Percentiles rank a stretch among this genome's conserved stretches.
These are phyloP conservation scores for Pica pica DNA, from an alignment of 2,113 vertebrate species.

Conservation along the genomic window DNA sequence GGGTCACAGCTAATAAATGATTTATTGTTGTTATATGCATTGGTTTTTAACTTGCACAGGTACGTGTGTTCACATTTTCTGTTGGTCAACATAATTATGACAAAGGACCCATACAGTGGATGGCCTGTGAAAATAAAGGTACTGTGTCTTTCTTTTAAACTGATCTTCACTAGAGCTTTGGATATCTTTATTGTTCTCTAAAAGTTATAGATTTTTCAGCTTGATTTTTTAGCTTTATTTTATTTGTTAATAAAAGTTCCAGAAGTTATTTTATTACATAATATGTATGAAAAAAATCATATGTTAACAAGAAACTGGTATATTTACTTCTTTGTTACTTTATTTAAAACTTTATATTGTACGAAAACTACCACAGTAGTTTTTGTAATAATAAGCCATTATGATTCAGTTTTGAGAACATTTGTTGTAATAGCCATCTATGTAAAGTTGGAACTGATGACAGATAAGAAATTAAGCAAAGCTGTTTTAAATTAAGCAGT, in stretches of 20 bases:
- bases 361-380: not conserved
- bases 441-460: slow-evolving; percentile 23
- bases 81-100: slow-evolving; percentile 99
- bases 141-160: not conserved
- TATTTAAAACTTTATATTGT: not conserved
- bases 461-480: slow-evolving; percentile 46
- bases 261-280: not conserved
- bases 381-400: not conserved
- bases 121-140: slow-evolving; percentile 99
- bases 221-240: not conserved
- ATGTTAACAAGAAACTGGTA: not conserved
- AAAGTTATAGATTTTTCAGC: not conserved
- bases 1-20: not conserved
- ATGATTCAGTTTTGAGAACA: not conserved
- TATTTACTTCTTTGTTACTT: not conserved
- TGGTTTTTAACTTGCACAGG: slow-evolving; percentile 67
- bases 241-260: not conserved
- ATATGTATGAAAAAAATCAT: not conserved
- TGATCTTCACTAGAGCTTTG: not conserved
- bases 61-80: slow-evolving; percentile 96
- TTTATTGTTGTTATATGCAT: not conserved
- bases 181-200: not conserved
- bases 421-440: not conserved
- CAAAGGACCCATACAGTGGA: slow-evolving; percentile 97
- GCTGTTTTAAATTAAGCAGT: slow-evolving; percentile 11